These are phyloP conservation scores for Metaphire vulgaris DNA, from an alignment of 1,140 invertebrate genomes.

Conservation along the genomic window DNA sequence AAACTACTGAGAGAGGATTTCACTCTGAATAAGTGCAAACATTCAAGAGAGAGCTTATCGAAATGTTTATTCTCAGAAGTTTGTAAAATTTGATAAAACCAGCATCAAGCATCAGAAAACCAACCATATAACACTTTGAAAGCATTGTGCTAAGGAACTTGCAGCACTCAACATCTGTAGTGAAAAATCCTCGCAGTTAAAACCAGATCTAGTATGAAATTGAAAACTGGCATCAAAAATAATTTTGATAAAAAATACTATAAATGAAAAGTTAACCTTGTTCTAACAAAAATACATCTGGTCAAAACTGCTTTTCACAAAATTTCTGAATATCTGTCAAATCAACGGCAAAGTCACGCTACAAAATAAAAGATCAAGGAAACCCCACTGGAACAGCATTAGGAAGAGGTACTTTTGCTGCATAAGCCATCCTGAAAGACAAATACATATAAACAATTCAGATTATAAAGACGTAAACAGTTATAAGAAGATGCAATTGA, in stretches of 20 bases:
- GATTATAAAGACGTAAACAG: neutral
- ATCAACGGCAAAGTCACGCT: neutral
- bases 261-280: neutral
- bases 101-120: too few relatives aligned
- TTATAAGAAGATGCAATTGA: neutral
- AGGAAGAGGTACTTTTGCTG: neutral
- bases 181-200: too few relatives aligned
- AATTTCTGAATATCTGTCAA: neutral
- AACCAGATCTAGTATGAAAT: neutral
- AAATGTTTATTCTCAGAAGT: too few relatives aligned
- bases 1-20: too few relatives aligned
- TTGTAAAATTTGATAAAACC: too few relatives aligned
- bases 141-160: too few relatives aligned
- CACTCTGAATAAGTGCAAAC: too few relatives aligned
- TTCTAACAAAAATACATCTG: neutral
- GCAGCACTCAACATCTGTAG: too few relatives aligned
- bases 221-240: neutral
- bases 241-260: neutral
- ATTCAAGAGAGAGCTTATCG: too few relatives aligned
- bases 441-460: neutral
- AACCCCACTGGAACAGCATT: neutral
- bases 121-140: too few relatives aligned
- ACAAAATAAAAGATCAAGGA: neutral
- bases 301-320: neutral
- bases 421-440: neutral